Evolutionary conservation across 2,888 invertebrate genomes (phyloP), one percentile per base, ranked within the genome.

Genomic region (Terebella lapidaria): DNA sequence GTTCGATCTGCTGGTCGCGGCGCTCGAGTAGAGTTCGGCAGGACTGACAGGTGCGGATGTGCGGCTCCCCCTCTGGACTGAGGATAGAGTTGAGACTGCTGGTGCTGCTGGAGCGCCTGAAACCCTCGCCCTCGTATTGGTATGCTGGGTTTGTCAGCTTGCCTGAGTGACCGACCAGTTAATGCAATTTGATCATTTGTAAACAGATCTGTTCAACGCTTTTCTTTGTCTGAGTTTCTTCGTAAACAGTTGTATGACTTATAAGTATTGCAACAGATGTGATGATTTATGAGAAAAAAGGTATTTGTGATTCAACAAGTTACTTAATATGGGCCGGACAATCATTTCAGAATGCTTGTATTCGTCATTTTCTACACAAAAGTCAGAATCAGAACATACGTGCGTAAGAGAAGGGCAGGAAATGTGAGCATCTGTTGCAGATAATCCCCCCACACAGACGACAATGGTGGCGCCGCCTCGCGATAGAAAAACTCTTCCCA

Each of bases 381-480:
- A 15, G n/a, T 35, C 10, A 35, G 42, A 35, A 35, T 35, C 42
- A 35, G n/a, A 18, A 69, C 79, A 74, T 71, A 81, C 81, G 76
- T 59, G 93, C 94, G 78, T 87, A 85, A 68, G 87, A 84, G 65
- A 91, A 83, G 51, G 89, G 85, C 68, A 96, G 83, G 80, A 93
- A 94, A 71, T 87, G 83, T 0, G 94, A 94, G 78, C 96, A 96
- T 70, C 89, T 88, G 76, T 92, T 87, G 78, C 96, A 96, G 85
- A 95, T 89, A 62, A 96, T 88, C 59, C 91, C 89, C 0, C 96
- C 96, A 73, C 83, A 97, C 2, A 97, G 84, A 64, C 96, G 85
- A 76, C 99, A 99, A 81, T 99, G 99, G 81, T 99, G 97, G 78
- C 94, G 91, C 66, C 97, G 84, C 61, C 92, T 84, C 0, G 93